phyloP scores from a whole-genome alignment of 2,888 invertebrate genomes.

The Meiosimyza decipiens region DNA sequence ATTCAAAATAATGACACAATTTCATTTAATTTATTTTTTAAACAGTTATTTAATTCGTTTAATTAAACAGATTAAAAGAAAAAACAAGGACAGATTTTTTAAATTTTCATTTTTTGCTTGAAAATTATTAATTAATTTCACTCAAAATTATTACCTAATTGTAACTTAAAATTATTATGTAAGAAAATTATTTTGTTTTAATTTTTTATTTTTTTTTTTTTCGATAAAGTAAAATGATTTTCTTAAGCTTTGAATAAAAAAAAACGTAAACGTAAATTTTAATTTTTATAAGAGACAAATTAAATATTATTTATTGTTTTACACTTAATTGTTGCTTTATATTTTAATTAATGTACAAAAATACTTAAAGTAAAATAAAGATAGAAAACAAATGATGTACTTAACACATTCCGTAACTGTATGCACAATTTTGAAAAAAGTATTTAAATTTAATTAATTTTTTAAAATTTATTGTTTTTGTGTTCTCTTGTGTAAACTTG shows the following conservation, averaged over 20 bases:
- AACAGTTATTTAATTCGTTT: constrained; percentile 33
- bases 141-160: constrained; percentile 2
- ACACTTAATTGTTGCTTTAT: constrained; percentile 46
- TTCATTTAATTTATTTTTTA: constrained; percentile 40
- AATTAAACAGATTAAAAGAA: constrained; percentile 12
- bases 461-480: background rate
- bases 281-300: constrained; percentile 46
- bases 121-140: constrained; percentile 20
- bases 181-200: no score
- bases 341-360: constrained; percentile 34
- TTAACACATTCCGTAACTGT: background rate
- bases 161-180: constrained; percentile 1
- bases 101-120: constrained; percentile 16
- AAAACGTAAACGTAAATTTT: constrained; percentile 41
- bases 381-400: background rate
- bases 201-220: no score
- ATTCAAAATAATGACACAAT: constrained; percentile 57
- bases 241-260: background rate
- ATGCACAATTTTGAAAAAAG: constrained; percentile 10
- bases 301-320: constrained; percentile 46
- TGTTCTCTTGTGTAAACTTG: background rate
- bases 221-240: no score
- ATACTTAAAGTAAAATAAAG: background rate
- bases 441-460: constrained; percentile 13
- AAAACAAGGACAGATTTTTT: constrained; percentile 34